phyloP scores from a whole-genome alignment of 2,888 invertebrate genomes.

The Theretra japonica region DNA sequence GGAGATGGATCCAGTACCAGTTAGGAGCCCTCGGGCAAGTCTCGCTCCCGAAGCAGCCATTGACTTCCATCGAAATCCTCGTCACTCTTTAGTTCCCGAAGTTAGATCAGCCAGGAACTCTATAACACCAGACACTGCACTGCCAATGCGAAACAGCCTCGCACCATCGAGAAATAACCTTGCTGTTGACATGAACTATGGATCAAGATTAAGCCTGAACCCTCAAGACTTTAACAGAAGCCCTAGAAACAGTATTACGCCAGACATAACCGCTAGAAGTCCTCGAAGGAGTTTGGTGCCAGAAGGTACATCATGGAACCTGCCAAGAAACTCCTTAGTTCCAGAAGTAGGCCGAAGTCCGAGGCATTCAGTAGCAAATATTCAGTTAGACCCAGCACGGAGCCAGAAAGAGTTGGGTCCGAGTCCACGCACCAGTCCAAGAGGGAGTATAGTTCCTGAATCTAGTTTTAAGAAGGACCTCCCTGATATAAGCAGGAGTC shows the following conservation, averaged over 20 bases:
- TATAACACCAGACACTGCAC: slow-evolving; percentile 84
- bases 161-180: slow-evolving; percentile 86
- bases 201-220: slow-evolving; percentile 83
- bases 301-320: slow-evolving; percentile 82
- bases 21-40: slow-evolving; percentile 84
- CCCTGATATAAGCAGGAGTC: slow-evolving; percentile 76
- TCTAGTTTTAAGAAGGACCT: slow-evolving; percentile 75
- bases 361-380: slow-evolving; percentile 83
- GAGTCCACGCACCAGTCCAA: slow-evolving; percentile 83
- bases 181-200: slow-evolving; percentile 84
- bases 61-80: slow-evolving; percentile 84
- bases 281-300: slow-evolving; percentile 86
- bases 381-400: slow-evolving; percentile 75
- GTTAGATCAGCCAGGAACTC: slow-evolving; percentile 86
- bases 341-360: slow-evolving; percentile 86
- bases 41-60: slow-evolving; percentile 83
- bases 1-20: slow-evolving; percentile 76
- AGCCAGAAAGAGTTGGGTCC: slow-evolving; percentile 80
- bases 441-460: slow-evolving; percentile 83
- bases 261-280: slow-evolving; percentile 80
- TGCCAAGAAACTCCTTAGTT: slow-evolving; percentile 85
- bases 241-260: slow-evolving; percentile 79
- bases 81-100: slow-evolving; percentile 84
- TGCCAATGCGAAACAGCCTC: slow-evolving; percentile 83
- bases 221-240: slow-evolving; percentile 84